These are phyloP conservation scores for Buathra laborator DNA, from an alignment of 2,888 invertebrate species.

Conservation along the genomic window DNA sequence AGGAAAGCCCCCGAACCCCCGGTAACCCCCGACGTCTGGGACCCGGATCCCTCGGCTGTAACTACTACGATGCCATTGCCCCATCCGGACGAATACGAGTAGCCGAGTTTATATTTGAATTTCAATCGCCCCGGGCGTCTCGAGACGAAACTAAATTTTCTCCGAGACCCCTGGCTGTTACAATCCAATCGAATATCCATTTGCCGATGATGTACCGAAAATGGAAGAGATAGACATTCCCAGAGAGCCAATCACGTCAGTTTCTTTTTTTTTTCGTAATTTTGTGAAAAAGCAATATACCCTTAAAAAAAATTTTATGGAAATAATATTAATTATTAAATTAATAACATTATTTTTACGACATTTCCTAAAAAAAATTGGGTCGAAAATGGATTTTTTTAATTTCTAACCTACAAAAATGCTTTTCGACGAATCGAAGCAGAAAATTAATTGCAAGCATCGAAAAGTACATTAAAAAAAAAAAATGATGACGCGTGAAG, in stretches of 20 bases:
- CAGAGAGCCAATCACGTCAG: conserved; percentile 9
- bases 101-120: conserved; percentile 57
- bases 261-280: conserved; percentile 13
- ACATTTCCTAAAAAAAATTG: too few relatives aligned
- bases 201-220: conserved; percentile 37
- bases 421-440: too few relatives aligned
- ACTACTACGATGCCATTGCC: conserved; percentile 22
- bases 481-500: neutral
- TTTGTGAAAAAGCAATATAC: conserved; percentile 1
- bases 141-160: conserved; percentile 65
- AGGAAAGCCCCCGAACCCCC: conserved; percentile 27
- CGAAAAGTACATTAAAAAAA: conserved; percentile 20
- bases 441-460: conserved; percentile 3
- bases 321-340: neutral
- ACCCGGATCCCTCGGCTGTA: conserved; percentile 25
- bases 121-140: conserved; percentile 62
- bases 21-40: conserved; percentile 7
- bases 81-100: conserved; percentile 6
- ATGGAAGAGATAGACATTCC: conserved; percentile 18
- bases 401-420: neutral
- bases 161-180: conserved; percentile 32
- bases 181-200: conserved; percentile 57
- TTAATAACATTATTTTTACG: neutral
- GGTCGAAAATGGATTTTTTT: neutral
- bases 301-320: neutral